Conservation (phyloP, 2,797 vertebrate genomes). For the Fistularia tabacaria region DNA sequence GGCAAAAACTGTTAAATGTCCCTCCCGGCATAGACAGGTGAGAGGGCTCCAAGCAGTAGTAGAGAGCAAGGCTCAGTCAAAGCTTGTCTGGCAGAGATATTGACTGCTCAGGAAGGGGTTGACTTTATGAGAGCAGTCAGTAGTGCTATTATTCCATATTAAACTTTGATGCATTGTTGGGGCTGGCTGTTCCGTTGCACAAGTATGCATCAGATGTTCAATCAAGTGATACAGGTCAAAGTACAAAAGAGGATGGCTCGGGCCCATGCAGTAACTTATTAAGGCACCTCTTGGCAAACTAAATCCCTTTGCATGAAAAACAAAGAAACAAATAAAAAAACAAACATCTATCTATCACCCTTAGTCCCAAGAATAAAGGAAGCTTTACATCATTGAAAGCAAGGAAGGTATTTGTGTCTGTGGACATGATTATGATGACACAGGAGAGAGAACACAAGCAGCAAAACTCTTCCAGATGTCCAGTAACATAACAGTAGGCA, state of each 20-base stretch:
- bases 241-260: conserved; percentile 1
- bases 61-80: conserved; percentile 41
- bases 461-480: conserved; percentile 76
- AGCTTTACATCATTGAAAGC: conserved; percentile 69
- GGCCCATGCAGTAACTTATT: conserved; percentile 40
- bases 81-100: conserved; percentile 63
- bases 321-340: conserved; percentile 26
- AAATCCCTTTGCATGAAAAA: conserved; percentile 30
- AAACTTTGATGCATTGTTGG: conserved; percentile 73
- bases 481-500: conserved; percentile 57
- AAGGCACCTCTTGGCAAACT: conserved; percentile 37
- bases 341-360: too few relatives aligned
- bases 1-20: conserved; percentile 39
- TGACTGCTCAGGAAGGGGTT: conserved; percentile 35
- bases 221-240: conserved; percentile 45
- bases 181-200: conserved; percentile 40
- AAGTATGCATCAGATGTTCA: conserved; percentile 33
- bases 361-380: conserved; percentile 37
- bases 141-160: conserved; percentile 65
- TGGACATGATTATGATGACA: conserved; percentile 57
- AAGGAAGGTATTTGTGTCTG: conserved; percentile 63
- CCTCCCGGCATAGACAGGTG: conserved; percentile 62
- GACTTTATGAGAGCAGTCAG: conserved; percentile 68
- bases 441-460: conserved; percentile 58
- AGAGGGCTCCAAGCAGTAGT: conserved; percentile 38